phyloP scores from a whole-genome alignment of 2,113 vertebrate genomes.

The Tragelaphus strepsiceros region DNA sequence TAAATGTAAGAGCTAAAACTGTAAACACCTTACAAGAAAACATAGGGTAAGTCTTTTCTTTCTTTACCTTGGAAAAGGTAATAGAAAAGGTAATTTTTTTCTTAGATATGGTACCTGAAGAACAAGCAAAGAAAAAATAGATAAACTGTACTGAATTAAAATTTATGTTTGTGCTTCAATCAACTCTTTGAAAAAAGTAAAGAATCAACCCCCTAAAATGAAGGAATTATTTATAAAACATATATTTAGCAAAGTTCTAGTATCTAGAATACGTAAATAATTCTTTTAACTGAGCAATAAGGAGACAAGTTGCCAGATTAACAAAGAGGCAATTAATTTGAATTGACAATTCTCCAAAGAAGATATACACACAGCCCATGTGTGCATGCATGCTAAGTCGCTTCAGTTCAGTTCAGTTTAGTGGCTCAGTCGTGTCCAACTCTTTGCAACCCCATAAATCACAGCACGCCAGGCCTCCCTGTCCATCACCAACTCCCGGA shows the following conservation, averaged over 20 bases:
- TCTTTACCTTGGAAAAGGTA: neutral
- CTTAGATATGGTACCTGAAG: neutral
- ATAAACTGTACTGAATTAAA: neutral
- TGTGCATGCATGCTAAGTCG: neutral
- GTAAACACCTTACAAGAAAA: neutral
- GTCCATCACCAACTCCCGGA: no score
- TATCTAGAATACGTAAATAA: neutral
- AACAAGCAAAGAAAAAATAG: neutral
- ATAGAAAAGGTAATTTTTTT: neutral
- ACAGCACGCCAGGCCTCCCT: no score
- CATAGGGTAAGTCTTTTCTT: neutral
- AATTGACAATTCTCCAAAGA: neutral
- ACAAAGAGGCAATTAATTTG: neutral
- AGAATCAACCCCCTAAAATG: neutral
- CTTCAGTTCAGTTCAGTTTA: neutral
- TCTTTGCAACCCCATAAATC: neutral
- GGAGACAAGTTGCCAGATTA: neutral
- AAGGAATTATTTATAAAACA: neutral
- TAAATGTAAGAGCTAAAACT: neutral
- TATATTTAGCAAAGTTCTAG: neutral
- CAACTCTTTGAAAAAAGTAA: neutral
- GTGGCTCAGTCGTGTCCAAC: neutral
- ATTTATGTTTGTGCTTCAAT: neutral
- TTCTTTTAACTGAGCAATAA: neutral
- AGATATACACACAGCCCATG: neutral